Percentiles rank a stretch among this genome's conserved stretches.
Evolutionary conservation across 1,140 invertebrate genomes (phyloP).

Genomic region (Eumeta japonica): DNA sequence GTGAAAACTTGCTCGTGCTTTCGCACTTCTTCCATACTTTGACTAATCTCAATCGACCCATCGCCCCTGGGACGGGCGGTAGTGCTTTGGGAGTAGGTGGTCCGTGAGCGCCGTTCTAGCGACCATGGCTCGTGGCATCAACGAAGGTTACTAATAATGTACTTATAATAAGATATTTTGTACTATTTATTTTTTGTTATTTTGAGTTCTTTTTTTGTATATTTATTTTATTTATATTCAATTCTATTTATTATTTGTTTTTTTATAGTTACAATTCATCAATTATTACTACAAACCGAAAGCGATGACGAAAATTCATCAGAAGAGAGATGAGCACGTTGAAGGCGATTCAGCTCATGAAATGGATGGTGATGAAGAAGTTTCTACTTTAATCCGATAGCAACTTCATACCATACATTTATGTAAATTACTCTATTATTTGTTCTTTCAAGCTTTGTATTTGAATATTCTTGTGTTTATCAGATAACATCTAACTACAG

Average conservation of each 20-base stretch:
- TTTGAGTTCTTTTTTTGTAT: neutral
- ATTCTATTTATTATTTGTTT: neutral
- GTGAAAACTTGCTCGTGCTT: neutral
- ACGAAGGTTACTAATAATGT: conserved; percentile 12
- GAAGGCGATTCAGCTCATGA: neutral
- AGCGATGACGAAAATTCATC: neutral
- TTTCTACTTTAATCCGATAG: neutral
- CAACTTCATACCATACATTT: too few relatives aligned
- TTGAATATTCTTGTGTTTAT: too few relatives aligned
- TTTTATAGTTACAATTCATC: neutral
- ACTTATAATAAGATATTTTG: too few relatives aligned
- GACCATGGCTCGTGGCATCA: conserved; percentile 9
- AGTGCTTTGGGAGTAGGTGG: conserved; percentile 3
- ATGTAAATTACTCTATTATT: too few relatives aligned
- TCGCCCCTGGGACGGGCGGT: conserved; percentile 1
- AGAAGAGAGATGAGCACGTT: neutral
- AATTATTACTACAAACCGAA: neutral
- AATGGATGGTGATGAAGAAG: conserved; percentile 1
- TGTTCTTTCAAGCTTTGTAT: too few relatives aligned
- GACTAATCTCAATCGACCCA: conserved; percentile 1
- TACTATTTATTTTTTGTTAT: conserved; percentile 5
- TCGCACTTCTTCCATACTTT: neutral
- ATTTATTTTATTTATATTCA: neutral
- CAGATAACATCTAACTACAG: too few relatives aligned
- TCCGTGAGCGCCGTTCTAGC: conserved; percentile 6